Base-by-base conservation (phyloP, 2,888 invertebrate species). In the Epinotia demarniana region DNA sequence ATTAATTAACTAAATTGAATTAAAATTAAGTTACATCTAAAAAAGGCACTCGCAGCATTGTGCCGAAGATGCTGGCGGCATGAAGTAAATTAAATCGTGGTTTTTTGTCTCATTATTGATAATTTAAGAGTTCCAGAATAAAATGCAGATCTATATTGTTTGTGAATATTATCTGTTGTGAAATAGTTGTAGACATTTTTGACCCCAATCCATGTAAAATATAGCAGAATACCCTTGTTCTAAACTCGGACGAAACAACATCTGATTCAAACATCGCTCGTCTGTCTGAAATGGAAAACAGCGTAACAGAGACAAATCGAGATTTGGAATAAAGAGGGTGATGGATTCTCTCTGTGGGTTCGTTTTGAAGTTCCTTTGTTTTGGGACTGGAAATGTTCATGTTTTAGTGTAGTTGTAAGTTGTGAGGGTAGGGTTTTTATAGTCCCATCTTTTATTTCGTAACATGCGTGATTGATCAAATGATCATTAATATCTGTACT, bases 241-340 rank as follows among this genome's bases (percentile, higher is more conserved):
- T 53, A 53, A n/a, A n/a, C 6, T 53, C 53, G 16, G 8, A 39
- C 9, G 53, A 8, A 53, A n/a, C 49, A 53, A n/a, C 53, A n/a
- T 53, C 53, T 53, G 53, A 53, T 53, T 53, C 4, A 53, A n/a
- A 53, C 39, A 39, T 8, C 39, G 53, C n/a, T n/a, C 53, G 53
- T 53, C 53, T 53, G n/a, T 53, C n/a, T 53, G n/a, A 53, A 53
- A 53, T n/a, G n/a, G 53, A 53, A 53, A 53, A 53, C n/a, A 53
- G 49, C 4, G 53, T 53, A 53, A 53, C 53, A n/a, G n/a, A 13
- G 53, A 53, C 53, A 53, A 53, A 53, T 53, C 53, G 53, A n/a
- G 53, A 53, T 53, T 53, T 53, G 6, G 53, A 53, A 13, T 53
- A 53, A 53, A 53, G n/a, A n/a, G 53, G 53, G 8, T 53, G 53